These are phyloP conservation scores for Zalophus californianus DNA, from an alignment of 2,797 vertebrate genomes.

Conservation along the genomic window DNA sequence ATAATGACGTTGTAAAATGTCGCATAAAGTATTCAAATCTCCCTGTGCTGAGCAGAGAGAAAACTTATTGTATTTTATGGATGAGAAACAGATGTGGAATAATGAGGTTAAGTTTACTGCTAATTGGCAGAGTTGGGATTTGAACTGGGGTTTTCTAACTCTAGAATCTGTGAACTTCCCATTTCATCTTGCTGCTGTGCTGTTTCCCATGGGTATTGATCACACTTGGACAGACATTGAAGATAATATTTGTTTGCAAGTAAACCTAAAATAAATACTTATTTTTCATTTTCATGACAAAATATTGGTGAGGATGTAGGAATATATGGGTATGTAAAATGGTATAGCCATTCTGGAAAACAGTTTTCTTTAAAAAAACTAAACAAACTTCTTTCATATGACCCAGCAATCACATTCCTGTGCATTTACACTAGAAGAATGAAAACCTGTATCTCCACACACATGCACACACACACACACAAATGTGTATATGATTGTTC, in stretches of 20 bases:
- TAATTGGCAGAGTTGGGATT: background rate
- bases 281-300: constrained; percentile 42
- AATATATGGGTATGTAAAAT: background rate
- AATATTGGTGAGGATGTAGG: background rate
- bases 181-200: background rate
- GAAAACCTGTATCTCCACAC: background rate
- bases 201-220: background rate
- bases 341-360: background rate
- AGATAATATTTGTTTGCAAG: background rate
- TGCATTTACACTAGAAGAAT: constrained; percentile 11
- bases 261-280: constrained; percentile 40
- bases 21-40: background rate
- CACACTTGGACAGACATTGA: background rate
- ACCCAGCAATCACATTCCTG: background rate
- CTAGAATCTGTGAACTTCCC: background rate
- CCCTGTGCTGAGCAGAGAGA: no score
- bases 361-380: background rate
- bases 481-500: background rate
- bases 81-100: background rate
- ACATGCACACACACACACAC: background rate
- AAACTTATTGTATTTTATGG: background rate
- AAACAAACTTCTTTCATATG: background rate
- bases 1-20: background rate
- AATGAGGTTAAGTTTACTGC: background rate
- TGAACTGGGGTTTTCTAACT: background rate